These are phyloP conservation scores for Siderastrea siderea DNA, from an alignment of 92 coral and sea anemone species.

Conservation along the genomic window DNA sequence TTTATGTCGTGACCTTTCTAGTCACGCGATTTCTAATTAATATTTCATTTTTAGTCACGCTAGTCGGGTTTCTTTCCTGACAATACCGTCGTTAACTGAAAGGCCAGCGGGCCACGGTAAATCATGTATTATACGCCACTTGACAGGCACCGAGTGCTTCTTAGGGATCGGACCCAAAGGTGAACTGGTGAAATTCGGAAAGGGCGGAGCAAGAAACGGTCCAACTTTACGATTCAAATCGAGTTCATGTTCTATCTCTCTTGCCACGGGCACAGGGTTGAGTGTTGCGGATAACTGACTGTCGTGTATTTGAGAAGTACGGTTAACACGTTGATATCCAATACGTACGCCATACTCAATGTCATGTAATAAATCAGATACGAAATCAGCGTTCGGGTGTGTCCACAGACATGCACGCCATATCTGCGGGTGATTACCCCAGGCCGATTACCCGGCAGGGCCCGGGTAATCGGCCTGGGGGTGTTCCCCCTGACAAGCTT, in stretches of 20 bases:
- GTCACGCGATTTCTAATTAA: too few species aligned
- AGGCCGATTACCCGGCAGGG: too few species aligned
- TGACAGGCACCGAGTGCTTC: slow-evolving; percentile 24
- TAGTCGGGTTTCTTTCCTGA: too few species aligned
- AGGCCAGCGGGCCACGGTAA: slow-evolving; percentile 57
- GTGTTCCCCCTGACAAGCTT: background rate
- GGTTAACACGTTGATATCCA: background rate
- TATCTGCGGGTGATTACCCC: background rate
- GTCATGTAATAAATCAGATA: background rate
- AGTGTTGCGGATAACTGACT: slow-evolving; percentile 22
- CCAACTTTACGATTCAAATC: slow-evolving; percentile 29
- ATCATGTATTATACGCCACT: slow-evolving; percentile 48
- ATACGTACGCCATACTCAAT: background rate
- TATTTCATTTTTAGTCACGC: too few species aligned
- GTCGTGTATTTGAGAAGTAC: background rate
- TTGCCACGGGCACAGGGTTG: slow-evolving; percentile 5
- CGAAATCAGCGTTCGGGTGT: background rate
- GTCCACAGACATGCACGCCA: background rate
- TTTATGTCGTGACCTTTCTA: too few species aligned
- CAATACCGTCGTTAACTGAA: slow-evolving; percentile 27
- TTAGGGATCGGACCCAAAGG: slow-evolving; percentile 31
- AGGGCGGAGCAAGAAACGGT: slow-evolving; percentile 46
- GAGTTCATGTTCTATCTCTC: slow-evolving; percentile 26
- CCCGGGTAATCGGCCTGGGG: background rate
- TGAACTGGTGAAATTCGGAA: slow-evolving; percentile 31